Evolutionary conservation across 2,888 invertebrate species (phyloP), one percentile per base, ranked within the genome.

Genomic region (Cephus spinipes): DNA sequence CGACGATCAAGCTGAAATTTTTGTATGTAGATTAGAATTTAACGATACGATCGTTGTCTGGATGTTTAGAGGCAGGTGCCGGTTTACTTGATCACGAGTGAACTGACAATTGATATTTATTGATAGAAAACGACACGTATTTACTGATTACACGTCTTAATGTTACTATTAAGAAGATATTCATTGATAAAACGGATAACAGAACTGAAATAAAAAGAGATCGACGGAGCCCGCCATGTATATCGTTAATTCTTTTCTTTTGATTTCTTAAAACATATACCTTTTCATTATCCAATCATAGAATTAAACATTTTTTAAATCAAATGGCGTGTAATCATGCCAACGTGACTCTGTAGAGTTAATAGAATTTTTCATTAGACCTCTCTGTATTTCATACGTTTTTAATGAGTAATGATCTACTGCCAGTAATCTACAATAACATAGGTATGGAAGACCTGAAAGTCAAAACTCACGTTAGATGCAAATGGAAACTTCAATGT

Each of bases 401-500:
- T 23, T 23, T 6, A 55, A 23, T 9, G 6, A 23, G 23, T 2
- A 23, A 55, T 6, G 6, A 55, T 23, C 40, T 55, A 2, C 9
- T 23, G 2, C 40, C 40, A 6, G 15, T 15, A 15, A 23, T 15
- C 15, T 15, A 40, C 0, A 35, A 11, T 11, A 11, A 35, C 0
- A n/a, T n/a, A 35, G 0, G 35, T 23, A 23, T 23, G 4, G 40
- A 15, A 40, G 15, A 40, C 2, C 6, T 40, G 40, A 23, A 23
- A 55, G 35, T 15, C 3, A 35, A 2, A 68, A 55, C 23, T 55
- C 23, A 79, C 76, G 33, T n/a, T 40, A 9, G 74, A 69, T 36
- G 23, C 12, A 68, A 79, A 79, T 9, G 79, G 76, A 69, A 79
- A 76, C 33, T 76, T 71, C 32, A 31, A 36, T 15, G 76, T 76